phyloP scores from a whole-genome alignment of 2,113 vertebrate genomes.

The Sminthopsis crassicaudata region DNA sequence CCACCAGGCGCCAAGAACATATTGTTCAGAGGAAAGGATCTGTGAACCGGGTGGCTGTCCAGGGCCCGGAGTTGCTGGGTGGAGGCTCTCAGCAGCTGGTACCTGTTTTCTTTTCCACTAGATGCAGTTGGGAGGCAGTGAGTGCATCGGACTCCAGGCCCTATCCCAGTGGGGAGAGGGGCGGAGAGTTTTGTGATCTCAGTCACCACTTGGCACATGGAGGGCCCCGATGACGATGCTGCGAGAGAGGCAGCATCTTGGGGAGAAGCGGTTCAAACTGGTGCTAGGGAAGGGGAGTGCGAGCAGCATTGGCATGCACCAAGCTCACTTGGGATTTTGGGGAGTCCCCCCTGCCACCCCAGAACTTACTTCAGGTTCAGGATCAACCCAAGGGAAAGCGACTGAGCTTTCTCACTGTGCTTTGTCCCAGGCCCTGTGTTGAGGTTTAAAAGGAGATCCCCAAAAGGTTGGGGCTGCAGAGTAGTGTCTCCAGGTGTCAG shows the following conservation, averaged over 20 bases:
- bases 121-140: background rate
- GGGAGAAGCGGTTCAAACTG: background rate
- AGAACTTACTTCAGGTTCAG: background rate
- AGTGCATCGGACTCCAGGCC: background rate
- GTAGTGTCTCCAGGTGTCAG: too few species aligned
- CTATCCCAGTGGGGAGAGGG: background rate
- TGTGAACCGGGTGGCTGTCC: background rate
- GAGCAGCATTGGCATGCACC: background rate
- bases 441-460: too few species aligned
- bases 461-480: too few species aligned
- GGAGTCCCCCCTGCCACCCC: background rate
- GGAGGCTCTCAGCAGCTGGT: slow-evolving; percentile 9
- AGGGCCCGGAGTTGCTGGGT: background rate
- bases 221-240: background rate
- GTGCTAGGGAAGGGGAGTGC: background rate
- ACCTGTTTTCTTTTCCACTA: slow-evolving; percentile 16
- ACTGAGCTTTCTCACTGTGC: background rate
- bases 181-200: background rate
- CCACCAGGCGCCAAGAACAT: background rate
- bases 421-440: background rate
- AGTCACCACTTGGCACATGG: background rate
- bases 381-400: background rate
- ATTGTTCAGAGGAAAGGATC: background rate
- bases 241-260: background rate
- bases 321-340: background rate